Evolutionary conservation across 2,797 vertebrate species (phyloP).

Genomic region (Schizopygopsis malacanthus): DNA sequence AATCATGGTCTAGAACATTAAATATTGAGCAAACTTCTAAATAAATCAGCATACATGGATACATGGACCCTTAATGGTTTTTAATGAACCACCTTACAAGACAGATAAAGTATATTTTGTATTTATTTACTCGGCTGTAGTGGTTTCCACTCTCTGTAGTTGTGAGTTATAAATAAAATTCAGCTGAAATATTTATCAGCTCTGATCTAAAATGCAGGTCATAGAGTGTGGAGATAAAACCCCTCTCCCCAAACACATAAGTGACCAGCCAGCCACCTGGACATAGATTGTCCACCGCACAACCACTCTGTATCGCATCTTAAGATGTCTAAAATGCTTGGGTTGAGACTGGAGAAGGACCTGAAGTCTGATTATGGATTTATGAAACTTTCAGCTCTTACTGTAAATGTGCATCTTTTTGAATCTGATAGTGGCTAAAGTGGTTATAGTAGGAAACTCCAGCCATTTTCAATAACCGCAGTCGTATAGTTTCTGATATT

Average conservation of each 20-base stretch:
- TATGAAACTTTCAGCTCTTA: slow-evolving; percentile 66
- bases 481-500: slow-evolving; percentile 36
- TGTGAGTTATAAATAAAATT: slow-evolving; percentile 64
- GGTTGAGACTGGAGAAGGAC: slow-evolving; percentile 60
- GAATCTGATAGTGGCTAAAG: slow-evolving; percentile 45
- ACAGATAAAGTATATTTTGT: slow-evolving; percentile 6
- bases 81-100: slow-evolving; percentile 21
- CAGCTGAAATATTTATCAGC: slow-evolving; percentile 74
- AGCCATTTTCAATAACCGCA: slow-evolving; percentile 45
- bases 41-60: neutral
- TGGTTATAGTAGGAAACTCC: slow-evolving; percentile 46
- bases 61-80: slow-evolving; percentile 6
- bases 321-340: slow-evolving; percentile 41
- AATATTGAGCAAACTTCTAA: slow-evolving; percentile 5
- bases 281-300: slow-evolving; percentile 37
- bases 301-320: slow-evolving; percentile 52
- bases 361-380: slow-evolving; percentile 71
- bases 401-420: slow-evolving; percentile 58
- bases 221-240: slow-evolving; percentile 50
- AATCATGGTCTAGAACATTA: neutral
- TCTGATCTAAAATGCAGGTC: slow-evolving; percentile 67
- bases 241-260: slow-evolving; percentile 40
- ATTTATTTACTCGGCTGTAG: slow-evolving; percentile 5
- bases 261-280: slow-evolving; percentile 51
- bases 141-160: neutral